Percentiles rank a stretch among this genome's conserved stretches.
phyloP scores from a whole-genome alignment of 2,888 invertebrate species.

The Amaurobius ferox region DNA sequence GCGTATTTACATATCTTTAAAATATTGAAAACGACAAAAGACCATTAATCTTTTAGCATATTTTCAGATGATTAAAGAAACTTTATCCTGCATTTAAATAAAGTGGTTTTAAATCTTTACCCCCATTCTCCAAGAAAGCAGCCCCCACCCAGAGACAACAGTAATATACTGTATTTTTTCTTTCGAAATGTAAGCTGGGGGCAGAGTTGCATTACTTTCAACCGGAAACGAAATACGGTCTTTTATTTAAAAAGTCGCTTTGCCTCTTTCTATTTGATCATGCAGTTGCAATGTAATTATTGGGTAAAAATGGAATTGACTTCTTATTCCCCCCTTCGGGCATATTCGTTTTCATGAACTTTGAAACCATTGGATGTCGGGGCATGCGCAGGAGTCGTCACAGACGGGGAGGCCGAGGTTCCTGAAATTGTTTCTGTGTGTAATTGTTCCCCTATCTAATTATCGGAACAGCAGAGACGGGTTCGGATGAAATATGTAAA shows the following conservation, averaged over 20 bases:
- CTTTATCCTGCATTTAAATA: neutral
- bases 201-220: constrained; percentile 1
- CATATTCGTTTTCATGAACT: constrained; percentile 25
- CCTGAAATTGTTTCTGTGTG: constrained; percentile 36
- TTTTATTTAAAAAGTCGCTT: constrained; percentile 46
- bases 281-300: constrained; percentile 64
- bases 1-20: no score
- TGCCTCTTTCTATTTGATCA: constrained; percentile 23
- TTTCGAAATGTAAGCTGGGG: neutral
- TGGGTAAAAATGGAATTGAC: constrained; percentile 64
- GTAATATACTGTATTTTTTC: neutral
- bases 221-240: constrained; percentile 23
- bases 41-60: neutral
- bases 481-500: constrained; percentile 24
- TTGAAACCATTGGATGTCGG: neutral
- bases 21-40: no score
- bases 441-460: constrained; percentile 63
- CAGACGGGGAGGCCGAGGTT: neutral
- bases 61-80: neutral
- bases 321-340: constrained; percentile 50
- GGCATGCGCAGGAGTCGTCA: neutral
- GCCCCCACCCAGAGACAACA: neutral
- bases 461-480: constrained; percentile 29
- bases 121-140: neutral
- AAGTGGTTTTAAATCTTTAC: neutral